Evolutionary conservation across 2,888 invertebrate genomes (phyloP), one percentile per base, ranked within the genome.

Genomic region (Drepanosiphum platanoidis): DNA sequence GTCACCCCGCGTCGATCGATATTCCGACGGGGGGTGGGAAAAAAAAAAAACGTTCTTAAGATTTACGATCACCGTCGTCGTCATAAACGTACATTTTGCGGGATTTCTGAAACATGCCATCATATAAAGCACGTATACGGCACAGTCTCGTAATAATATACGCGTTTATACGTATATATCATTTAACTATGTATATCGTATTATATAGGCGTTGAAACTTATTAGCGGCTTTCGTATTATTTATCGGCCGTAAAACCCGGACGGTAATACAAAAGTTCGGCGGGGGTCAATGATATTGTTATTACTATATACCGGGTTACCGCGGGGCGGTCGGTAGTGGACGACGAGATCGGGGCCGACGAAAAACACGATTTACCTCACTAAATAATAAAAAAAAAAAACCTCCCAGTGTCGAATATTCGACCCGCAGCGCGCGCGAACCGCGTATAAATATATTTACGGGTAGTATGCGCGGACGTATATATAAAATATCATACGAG

Each of bases 241-340:
- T 77, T 61, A 77, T 77, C 36, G 77, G 30, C 30, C 61, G 46
- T 79, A 46, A 79, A 79, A 79, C 66, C 34, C n/a, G n/a, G 79
- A 32, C 1, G 79, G 32, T 39, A 22, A 77, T 64, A 61, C n/a
- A 42, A 79, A 46, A 42, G 66, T 46, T 78, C 66, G 79, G 42
- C 61, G 27, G 61, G 39, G 77, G 61, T 61, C 61, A 77, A 58
- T 27, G 58, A 77, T 77, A 77, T 58, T 36, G 34, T n/a, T 58
- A 58, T 74, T 30, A 42, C 18, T 72, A 72, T 72, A 46, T 15
- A 58, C 2, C 18, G n/a, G n/a, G n/a, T 52, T 18, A 22, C 22
- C 22, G 8, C 5, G 61, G n/a, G 22, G 4, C 9, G 2, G 61
- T n/a, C 0, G n/a, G 27, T n/a, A n/a, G 58, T 58, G n/a, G 61